phyloP scores from a whole-genome alignment of 1,140 invertebrate species.

The Proales similis region DNA sequence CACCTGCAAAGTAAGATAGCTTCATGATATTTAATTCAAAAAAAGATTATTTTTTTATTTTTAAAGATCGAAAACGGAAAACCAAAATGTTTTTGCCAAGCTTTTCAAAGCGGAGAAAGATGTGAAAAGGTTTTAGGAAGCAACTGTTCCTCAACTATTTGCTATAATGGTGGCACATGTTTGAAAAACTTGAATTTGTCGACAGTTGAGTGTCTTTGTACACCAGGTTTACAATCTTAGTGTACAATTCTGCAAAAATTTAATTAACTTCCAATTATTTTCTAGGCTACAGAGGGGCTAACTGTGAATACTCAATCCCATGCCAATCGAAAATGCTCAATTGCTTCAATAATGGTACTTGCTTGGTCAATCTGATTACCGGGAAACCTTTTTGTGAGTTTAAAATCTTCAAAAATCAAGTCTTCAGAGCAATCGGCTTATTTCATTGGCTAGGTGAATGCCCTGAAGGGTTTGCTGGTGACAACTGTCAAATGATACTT shows the following conservation, averaged over 20 bases:
- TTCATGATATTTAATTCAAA: too few relatives aligned
- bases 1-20: too few relatives aligned
- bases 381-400: conserved; percentile 37
- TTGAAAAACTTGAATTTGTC: too few relatives aligned
- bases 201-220: conserved; percentile 20
- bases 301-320: too few relatives aligned
- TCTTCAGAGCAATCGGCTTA: background rate
- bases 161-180: background rate
- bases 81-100: conserved; percentile 32
- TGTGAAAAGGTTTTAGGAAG: too few relatives aligned
- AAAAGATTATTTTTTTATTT: too few relatives aligned
- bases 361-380: conserved; percentile 11
- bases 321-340: background rate
- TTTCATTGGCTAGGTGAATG: conserved; percentile 17
- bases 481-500: conserved; percentile 28
- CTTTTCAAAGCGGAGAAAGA: conserved; percentile 20
- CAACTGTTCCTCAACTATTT: background rate
- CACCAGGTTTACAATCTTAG: too few relatives aligned
- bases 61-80: conserved; percentile 19
- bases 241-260: too few relatives aligned
- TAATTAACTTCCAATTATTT: too few relatives aligned
- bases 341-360: conserved; percentile 36
- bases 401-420: background rate
- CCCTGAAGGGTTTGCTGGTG: conserved; percentile 33
- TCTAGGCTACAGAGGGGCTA: too few relatives aligned